Conservation (phyloP, 1,140 invertebrate species). For the Sycophila sp. region DNA sequence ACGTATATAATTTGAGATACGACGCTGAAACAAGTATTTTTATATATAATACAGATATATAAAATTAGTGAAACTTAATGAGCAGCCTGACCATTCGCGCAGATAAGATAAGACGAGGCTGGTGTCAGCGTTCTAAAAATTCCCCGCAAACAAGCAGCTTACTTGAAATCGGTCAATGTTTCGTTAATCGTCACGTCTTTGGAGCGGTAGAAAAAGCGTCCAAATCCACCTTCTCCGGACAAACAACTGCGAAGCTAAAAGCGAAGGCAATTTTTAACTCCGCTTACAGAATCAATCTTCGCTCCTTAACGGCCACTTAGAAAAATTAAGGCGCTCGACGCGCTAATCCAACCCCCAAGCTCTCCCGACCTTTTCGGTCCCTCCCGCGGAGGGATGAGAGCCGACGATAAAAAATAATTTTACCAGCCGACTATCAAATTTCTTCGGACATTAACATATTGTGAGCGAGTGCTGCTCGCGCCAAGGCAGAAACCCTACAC, state of each 20-base stretch:
- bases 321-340: conserved; percentile 6
- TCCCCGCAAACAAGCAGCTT: background rate
- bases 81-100: background rate
- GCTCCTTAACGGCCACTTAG: too few relatives aligned
- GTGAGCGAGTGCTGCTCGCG: conserved; percentile 5
- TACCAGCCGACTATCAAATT: conserved; percentile 35
- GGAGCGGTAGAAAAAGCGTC: too few relatives aligned
- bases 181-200: too few relatives aligned
- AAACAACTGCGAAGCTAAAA: too few relatives aligned
- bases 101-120: background rate
- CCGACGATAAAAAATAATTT: too few relatives aligned
- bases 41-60: too few relatives aligned
- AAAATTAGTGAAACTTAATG: background rate
- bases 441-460: conserved; percentile 37
- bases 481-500: conserved; percentile 23
- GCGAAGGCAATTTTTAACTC: too few relatives aligned
- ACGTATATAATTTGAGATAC: background rate
- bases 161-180: too few relatives aligned
- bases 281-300: too few relatives aligned
- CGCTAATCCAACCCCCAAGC: conserved; percentile 4
- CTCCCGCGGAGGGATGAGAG: too few relatives aligned
- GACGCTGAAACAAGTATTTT: background rate
- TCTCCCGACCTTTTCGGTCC: background rate
- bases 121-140: background rate
- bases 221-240: too few relatives aligned